These are phyloP conservation scores for Chymomyza caudatula DNA, from an alignment of 2,888 invertebrate genomes.

Conservation along the genomic window DNA sequence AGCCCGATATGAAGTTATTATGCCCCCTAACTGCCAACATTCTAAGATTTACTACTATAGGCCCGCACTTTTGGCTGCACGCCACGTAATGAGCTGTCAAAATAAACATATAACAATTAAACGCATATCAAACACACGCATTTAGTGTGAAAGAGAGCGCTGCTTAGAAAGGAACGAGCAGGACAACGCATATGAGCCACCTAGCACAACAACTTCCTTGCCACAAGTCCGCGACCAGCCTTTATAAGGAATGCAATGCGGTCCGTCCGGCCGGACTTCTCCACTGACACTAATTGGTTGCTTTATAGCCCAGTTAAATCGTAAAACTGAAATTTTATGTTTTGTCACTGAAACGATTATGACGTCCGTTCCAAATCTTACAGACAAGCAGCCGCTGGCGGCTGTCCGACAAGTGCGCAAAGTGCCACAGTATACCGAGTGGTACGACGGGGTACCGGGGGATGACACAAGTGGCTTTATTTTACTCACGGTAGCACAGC, in stretches of 20 bases:
- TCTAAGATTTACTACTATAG: too few relatives aligned
- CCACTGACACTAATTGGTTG: slow-evolving; percentile 73
- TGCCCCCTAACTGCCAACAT: neutral
- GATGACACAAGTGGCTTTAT: slow-evolving; percentile 11
- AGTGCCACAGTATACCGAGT: neutral
- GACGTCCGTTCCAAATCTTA: slow-evolving; percentile 60
- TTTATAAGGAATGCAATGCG: slow-evolving; percentile 19
- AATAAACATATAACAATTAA: slow-evolving; percentile 73
- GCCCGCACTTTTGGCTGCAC: neutral
- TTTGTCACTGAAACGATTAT: slow-evolving; percentile 72
- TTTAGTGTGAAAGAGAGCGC: neutral
- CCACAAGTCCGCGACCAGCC: neutral
- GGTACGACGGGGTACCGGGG: neutral
- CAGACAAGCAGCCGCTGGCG: neutral
- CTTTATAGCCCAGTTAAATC: slow-evolving; percentile 71
- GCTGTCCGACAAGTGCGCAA: slow-evolving; percentile 26
- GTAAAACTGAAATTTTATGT: slow-evolving; percentile 74
- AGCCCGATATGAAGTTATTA: slow-evolving; percentile 12
- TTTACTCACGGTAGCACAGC: slow-evolving; percentile 42
- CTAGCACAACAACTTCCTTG: slow-evolving; percentile 3
- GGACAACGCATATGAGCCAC: too few relatives aligned
- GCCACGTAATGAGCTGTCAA: slow-evolving; percentile 56
- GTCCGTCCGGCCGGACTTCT: slow-evolving; percentile 28
- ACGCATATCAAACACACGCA: slow-evolving; percentile 49
- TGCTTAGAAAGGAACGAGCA: too few relatives aligned